phyloP scores from a whole-genome alignment of 1,140 invertebrate species.

The Argopecten irradians region DNA sequence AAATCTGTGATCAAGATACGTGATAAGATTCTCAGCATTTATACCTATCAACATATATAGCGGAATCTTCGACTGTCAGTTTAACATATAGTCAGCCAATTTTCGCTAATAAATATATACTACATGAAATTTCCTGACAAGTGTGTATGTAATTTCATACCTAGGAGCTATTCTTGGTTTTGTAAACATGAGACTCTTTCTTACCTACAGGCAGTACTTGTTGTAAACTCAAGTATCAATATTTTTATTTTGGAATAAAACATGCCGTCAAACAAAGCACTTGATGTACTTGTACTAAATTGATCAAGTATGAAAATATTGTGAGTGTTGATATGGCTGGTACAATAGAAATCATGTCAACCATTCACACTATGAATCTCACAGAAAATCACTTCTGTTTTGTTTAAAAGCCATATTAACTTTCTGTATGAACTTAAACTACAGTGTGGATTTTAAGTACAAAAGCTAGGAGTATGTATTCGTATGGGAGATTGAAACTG shows the following conservation, averaged over 20 bases:
- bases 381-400: background rate
- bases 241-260: background rate
- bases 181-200: background rate
- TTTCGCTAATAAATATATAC: background rate
- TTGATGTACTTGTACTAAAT: background rate
- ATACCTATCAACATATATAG: background rate
- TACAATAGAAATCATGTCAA: background rate
- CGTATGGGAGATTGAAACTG: too few species aligned
- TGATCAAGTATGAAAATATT: background rate
- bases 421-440: background rate
- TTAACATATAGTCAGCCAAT: too few species aligned
- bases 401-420: background rate
- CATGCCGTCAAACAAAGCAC: background rate
- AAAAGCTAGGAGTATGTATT: too few species aligned
- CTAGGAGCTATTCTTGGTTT: background rate
- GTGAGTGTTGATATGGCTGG: background rate
- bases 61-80: background rate
- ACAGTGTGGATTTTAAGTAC: too few species aligned
- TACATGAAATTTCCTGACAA: background rate
- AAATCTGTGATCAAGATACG: background rate
- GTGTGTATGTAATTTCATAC: background rate
- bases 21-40: background rate
- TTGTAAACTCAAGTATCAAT: background rate
- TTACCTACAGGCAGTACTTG: too few species aligned
- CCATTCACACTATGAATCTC: background rate